Conservation (phyloP, 2,113 vertebrate genomes). For the Psittacula cyanocephala region DNA sequence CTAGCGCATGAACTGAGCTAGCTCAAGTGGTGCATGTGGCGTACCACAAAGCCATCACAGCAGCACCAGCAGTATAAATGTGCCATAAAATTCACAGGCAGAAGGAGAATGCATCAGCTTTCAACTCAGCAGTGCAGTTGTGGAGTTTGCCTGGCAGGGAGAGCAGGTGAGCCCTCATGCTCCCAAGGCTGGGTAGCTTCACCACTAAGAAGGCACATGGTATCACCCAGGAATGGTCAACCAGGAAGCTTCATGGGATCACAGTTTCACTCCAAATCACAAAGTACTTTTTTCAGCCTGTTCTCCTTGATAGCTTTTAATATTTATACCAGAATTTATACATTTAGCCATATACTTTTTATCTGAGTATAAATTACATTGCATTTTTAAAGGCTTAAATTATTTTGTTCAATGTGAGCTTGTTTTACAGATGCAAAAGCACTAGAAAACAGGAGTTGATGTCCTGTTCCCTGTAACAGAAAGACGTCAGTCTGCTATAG, state of each 20-base stretch:
- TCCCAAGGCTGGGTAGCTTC: fast-evolving
- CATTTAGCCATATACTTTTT: neutral
- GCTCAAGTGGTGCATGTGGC: neutral
- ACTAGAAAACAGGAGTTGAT: neutral
- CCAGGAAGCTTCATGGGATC: neutral
- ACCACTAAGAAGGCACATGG: fast-evolving
- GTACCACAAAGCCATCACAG: neutral
- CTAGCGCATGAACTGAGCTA: neutral
- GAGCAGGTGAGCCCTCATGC: neutral
- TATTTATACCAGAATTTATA: neutral
- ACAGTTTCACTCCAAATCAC: neutral
- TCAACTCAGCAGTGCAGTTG: neutral
- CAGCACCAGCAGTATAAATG: neutral
- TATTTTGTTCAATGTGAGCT: neutral
- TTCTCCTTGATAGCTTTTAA: neutral
- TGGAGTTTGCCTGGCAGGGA: neutral
- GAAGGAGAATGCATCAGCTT: neutral
- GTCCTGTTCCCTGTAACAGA: neutral
- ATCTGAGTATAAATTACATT: neutral
- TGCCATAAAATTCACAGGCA: neutral
- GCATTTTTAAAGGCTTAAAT: neutral
- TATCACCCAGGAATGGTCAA: fast-evolving
- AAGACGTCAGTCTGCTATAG: neutral
- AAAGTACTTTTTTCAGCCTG: neutral
- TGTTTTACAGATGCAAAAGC: neutral